These are phyloP conservation scores for Odontocolon sp. DNA, from an alignment of 2,888 invertebrate genomes.

Conservation along the genomic window DNA sequence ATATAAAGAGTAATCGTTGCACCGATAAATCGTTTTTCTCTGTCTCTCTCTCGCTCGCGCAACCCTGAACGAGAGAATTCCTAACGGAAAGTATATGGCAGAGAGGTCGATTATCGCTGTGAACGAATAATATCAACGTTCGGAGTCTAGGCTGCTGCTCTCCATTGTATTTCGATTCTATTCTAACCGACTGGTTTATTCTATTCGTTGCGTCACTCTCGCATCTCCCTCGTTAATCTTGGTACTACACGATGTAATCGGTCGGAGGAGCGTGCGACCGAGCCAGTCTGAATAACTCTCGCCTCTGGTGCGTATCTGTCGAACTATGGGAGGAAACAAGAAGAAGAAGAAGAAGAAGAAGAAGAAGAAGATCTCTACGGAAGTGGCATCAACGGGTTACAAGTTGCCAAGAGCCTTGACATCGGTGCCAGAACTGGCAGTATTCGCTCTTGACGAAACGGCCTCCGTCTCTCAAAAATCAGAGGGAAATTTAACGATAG, in stretches of 20 bases:
- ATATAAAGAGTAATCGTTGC: too few relatives aligned
- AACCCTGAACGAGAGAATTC: constrained; percentile 36
- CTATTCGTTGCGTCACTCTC: constrained; percentile 45
- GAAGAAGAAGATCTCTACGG: neutral
- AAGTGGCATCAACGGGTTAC: neutral
- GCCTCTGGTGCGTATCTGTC: constrained; percentile 19
- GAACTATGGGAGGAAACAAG: constrained; percentile 22
- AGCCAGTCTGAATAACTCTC: constrained; percentile 8
- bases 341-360: neutral
- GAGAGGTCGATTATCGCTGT: constrained; percentile 36
- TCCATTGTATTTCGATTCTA: constrained; percentile 59
- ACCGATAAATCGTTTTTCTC: too few relatives aligned
- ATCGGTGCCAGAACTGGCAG: neutral
- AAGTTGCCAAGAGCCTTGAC: constrained; percentile 20
- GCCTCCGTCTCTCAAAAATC: neutral
- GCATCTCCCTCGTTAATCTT: constrained; percentile 23
- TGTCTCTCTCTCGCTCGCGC: neutral
- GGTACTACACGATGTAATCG: constrained; percentile 19
- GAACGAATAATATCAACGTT: constrained; percentile 36
- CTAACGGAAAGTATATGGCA: constrained; percentile 17
- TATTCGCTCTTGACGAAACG: too few relatives aligned
- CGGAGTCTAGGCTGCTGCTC: constrained; percentile 8
- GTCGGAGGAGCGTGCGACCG: constrained; percentile 17
- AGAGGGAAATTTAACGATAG: neutral
- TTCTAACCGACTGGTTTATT: constrained; percentile 54